Percentiles rank a stretch among this genome's conserved stretches.
phyloP scores from a whole-genome alignment of 2,113 vertebrate genomes.

The Myiopsitta monachus region DNA sequence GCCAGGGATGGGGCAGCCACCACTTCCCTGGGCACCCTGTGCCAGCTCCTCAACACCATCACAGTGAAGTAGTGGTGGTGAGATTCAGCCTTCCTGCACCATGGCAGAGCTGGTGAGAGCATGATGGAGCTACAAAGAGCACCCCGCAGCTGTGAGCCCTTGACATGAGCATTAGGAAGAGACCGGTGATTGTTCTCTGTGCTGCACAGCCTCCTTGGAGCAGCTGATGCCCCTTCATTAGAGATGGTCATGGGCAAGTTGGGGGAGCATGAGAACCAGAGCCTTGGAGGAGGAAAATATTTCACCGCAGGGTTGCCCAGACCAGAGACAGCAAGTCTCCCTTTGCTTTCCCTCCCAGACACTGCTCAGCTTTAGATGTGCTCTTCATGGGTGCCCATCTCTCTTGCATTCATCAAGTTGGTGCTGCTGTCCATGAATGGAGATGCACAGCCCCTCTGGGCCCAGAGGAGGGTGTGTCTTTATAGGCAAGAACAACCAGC shows the following conservation, averaged over 20 bases:
- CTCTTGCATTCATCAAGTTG: neutral
- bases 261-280: neutral
- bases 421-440: neutral
- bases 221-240: neutral
- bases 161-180: fast-evolving
- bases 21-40: neutral
- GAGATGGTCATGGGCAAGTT: neutral
- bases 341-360: neutral
- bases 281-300: neutral
- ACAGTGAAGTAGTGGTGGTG: neutral
- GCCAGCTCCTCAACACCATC: neutral
- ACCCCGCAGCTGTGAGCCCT: neutral
- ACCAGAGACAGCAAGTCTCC: neutral
- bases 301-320: neutral
- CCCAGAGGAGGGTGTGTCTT: neutral
- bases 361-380: neutral
- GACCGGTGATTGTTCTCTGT: neutral
- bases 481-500: neutral
- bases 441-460: neutral
- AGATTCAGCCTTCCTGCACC: neutral
- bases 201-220: neutral
- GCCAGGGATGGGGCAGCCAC: neutral
- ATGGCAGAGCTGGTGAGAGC: fast-evolving
- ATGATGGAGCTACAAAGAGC: no score
- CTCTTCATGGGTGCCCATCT: neutral